Conservation (phyloP, 2,888 invertebrate species). For the Ochropleura plecta region DNA sequence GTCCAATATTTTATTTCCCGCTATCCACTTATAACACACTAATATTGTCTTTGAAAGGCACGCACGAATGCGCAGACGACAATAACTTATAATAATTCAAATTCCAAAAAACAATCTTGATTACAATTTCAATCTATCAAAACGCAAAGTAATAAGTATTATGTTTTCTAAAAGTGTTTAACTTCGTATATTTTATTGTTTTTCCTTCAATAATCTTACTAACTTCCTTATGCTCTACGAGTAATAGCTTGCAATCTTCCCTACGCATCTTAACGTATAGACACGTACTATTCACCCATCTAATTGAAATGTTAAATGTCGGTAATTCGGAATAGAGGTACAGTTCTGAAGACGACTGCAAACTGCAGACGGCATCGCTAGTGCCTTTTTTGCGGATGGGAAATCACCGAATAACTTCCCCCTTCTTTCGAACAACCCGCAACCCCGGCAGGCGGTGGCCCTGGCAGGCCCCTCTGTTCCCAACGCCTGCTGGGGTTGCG, state of each 20-base stretch:
- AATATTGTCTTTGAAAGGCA: conserved; percentile 35
- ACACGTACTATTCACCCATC: conserved; percentile 1
- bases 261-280: conserved; percentile 36
- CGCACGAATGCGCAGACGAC: conserved; percentile 1
- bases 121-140: conserved; percentile 9
- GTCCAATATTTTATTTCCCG: conserved; percentile 31
- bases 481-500: too few species aligned
- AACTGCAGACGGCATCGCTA: background rate
- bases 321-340: conserved; percentile 15
- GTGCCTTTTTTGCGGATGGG: background rate
- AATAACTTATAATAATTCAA: conserved; percentile 47
- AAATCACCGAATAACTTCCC: too few species aligned
- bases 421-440: too few species aligned
- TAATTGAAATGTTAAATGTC: conserved; percentile 3
- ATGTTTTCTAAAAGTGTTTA: conserved; percentile 6
- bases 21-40: conserved; percentile 28
- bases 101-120: conserved; percentile 24
- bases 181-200: conserved; percentile 13
- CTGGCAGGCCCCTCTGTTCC: too few species aligned
- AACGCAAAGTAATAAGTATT: background rate
- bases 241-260: conserved; percentile 28
- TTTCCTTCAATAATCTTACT: conserved; percentile 29
- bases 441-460: too few species aligned
- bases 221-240: conserved; percentile 44
- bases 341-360: background rate